Conservation (phyloP, 2,888 invertebrate species). For the Plebejus anna region DNA sequence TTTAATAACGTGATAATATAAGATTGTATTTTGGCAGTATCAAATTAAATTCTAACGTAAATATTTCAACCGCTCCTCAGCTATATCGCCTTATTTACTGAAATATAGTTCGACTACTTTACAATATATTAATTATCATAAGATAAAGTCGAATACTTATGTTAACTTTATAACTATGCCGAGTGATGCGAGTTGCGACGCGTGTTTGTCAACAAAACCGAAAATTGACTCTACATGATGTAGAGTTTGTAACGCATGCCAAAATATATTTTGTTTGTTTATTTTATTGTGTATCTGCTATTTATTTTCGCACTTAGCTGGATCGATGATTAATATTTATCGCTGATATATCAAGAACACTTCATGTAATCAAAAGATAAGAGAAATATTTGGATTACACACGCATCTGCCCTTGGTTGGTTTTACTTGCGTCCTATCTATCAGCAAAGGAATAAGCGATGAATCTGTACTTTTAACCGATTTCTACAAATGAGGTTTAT, state of each 20-base stretch:
- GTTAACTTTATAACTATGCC: not conserved
- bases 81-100: too few species aligned
- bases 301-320: not conserved
- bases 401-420: slow-evolving; percentile 14
- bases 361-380: slow-evolving; percentile 3
- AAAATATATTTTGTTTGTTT: slow-evolving; percentile 6
- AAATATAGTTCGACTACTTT: too few species aligned
- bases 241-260: not conserved
- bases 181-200: not conserved
- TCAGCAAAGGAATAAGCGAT: not conserved
- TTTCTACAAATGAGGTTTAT: not conserved
- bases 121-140: too few species aligned
- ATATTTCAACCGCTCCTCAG: too few species aligned
- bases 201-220: slow-evolving; percentile 2
- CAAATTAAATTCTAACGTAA: too few species aligned
- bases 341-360: not conserved
- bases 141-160: too few species aligned
- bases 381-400: not conserved
- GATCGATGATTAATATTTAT: not conserved
- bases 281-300: not conserved
- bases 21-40: too few species aligned
- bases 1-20: too few species aligned
- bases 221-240: not conserved
- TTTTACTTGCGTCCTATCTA: not conserved
- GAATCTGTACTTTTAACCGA: not conserved